Percentiles rank a stretch among this genome's conserved stretches.
These are phyloP conservation scores for Strix uralensis DNA, from an alignment of 2,113 vertebrate genomes.

Conservation along the genomic window DNA sequence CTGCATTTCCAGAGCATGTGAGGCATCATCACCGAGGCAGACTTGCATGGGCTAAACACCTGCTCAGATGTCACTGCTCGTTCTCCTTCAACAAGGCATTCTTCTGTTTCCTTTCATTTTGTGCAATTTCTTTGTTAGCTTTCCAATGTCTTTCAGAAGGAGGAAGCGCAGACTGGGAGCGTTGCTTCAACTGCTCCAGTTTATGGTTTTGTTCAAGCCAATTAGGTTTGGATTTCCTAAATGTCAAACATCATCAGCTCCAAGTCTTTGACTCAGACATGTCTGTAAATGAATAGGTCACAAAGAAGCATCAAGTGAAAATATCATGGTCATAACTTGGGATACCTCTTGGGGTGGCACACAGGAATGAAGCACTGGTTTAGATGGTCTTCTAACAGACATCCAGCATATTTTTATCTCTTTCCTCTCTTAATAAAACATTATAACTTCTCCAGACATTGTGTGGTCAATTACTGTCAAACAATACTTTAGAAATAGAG, in stretches of 20 bases:
- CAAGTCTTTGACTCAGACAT: neutral
- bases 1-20: accelerated
- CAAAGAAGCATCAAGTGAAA: neutral
- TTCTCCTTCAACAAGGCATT: neutral
- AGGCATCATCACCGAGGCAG: neutral
- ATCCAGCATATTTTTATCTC: neutral
- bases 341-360: neutral
- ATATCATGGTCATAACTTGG: neutral
- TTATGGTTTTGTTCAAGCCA: neutral
- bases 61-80: accelerated
- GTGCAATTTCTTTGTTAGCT: neutral
- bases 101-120: neutral
- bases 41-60: accelerated
- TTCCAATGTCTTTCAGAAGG: neutral
- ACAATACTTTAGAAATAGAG: neutral
- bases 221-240: neutral
- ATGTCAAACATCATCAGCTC: neutral
- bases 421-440: neutral
- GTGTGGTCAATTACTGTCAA: neutral
- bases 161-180: accelerated
- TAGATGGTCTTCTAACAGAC: neutral
- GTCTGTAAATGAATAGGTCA: neutral
- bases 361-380: neutral
- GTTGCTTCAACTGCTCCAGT: neutral
- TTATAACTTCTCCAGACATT: neutral